Base-by-base conservation (phyloP, 2,888 invertebrate genomes). In the Baronia brevicornis region DNA sequence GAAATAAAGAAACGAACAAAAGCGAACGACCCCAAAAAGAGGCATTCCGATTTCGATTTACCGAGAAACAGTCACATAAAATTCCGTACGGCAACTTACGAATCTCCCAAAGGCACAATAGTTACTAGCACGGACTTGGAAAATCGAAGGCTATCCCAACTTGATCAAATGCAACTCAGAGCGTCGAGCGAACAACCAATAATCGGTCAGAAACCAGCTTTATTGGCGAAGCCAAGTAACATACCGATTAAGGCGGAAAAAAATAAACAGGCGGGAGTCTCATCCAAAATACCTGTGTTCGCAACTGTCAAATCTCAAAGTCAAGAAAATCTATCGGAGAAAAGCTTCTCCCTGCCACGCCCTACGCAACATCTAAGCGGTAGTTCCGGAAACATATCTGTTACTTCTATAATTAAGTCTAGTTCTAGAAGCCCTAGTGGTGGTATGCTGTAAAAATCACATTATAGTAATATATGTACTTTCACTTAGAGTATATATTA, bases 1-100 rank as follows among this genome's bases (percentile, higher is more conserved):
- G 82, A 84, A 15, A 50, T 52, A 27, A 64, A 59, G 37, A 78
- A 72, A 67, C 75, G 72, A 75, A 63, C 67, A 57, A 71, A 65
- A 56, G 51, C 66, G 62, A 67, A 57, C 63, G 78, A 79, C 60
- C 73, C 73, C 71, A 80, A 79, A 74, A 84, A 75, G 68, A 71
- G 82, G 41, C 84, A 84, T 53, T 78, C 84, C 22, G 85, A 85
- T 48, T 84, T 72, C 49, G 84, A 85, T 52, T 45, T 86, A 45
- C 86, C 85, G 14, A 64, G 85, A 51, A 85, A 85, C 60, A 82
- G 86, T 38, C 86, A 86, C 48, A 89, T 89, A 43, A 84, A 88
- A 55, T 89, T 89, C 63, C 82, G 88, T 9, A 89, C 89, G 13
- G 86, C 89, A 0, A 89, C 88, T 5, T 89, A 89, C 53, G 88